A percentile compares a stretch with the other conserved stretches of the same genome.
Evolutionary conservation across 2,797 vertebrate genomes (phyloP).

Genomic region (Gorsachius magnificus): DNA sequence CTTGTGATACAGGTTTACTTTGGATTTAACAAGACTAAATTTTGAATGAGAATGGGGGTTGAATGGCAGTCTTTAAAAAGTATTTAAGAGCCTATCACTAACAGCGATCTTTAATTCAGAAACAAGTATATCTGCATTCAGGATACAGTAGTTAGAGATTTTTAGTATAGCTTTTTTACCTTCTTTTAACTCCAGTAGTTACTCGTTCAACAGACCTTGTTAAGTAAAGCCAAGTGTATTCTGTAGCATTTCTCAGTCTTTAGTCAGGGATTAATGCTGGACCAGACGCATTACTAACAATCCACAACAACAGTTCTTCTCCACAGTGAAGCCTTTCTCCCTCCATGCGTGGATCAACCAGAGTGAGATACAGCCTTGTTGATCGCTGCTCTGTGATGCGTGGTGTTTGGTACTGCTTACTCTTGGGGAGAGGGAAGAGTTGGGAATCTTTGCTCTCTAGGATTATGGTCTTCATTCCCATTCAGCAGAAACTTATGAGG

Average conservation of each 20-base stretch:
- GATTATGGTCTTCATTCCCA: neutral
- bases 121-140: neutral
- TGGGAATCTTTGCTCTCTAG: neutral
- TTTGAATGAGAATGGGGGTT: neutral
- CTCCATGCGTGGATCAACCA: accelerated
- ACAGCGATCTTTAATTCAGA: neutral
- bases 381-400: accelerated
- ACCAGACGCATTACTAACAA: neutral
- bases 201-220: neutral
- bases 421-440: neutral
- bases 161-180: neutral
- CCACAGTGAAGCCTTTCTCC: neutral
- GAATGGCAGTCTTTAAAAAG: neutral
- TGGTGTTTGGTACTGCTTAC: neutral
- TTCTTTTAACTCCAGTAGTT: neutral
- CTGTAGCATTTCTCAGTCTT: neutral
- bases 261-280: neutral
- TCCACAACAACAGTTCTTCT: neutral
- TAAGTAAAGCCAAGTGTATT: neutral
- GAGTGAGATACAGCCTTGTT: neutral
- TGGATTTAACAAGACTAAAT: neutral
- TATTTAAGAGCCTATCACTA: neutral
- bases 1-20: neutral
- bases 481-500: neutral
- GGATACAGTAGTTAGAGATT: neutral